Evolutionary conservation across 2,888 invertebrate species (phyloP).

Genomic region (Augochlorella aurata): DNA sequence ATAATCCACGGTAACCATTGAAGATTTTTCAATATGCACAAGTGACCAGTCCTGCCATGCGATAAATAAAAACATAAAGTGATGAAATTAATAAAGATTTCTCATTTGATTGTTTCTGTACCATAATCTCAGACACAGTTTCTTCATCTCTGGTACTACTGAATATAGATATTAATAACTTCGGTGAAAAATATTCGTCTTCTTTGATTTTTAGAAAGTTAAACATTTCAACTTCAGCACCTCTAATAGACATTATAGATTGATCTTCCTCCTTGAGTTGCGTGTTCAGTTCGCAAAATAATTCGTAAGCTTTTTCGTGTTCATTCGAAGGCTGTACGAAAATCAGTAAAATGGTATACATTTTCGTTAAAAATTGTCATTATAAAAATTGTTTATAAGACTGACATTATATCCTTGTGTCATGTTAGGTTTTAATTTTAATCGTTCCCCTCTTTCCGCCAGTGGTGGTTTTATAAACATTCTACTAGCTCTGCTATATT

Average conservation of each 20-base stretch:
- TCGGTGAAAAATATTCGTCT: constrained; percentile 82
- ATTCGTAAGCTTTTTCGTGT: constrained; percentile 85
- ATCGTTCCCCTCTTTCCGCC: constrained; percentile 87
- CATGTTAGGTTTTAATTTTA: constrained; percentile 86
- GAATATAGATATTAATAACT: constrained; percentile 83
- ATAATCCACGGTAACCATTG: constrained; percentile 86
- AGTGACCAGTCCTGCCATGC: constrained; percentile 29
- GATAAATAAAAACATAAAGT: constrained; percentile 81
- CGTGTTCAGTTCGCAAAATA: constrained; percentile 86
- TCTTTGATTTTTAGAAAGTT: constrained; percentile 82
- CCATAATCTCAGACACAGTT: constrained; percentile 54
- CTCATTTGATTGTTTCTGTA: constrained; percentile 31
- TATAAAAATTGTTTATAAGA: background rate
- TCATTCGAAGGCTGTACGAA: constrained; percentile 84
- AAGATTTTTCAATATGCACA: constrained; percentile 84
- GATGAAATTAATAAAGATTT: constrained; percentile 74
- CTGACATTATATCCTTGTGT: constrained; percentile 87
- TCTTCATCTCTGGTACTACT: constrained; percentile 83
- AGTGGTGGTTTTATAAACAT: constrained; percentile 87
- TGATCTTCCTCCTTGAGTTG: constrained; percentile 86
- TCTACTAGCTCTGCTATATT: constrained; percentile 86
- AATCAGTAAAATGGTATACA: background rate
- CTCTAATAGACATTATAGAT: constrained; percentile 84
- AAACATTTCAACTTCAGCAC: constrained; percentile 82
- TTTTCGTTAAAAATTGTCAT: background rate